Base-by-base conservation (phyloP, 2,888 invertebrate genomes). In the Oscheius sp. region DNA sequence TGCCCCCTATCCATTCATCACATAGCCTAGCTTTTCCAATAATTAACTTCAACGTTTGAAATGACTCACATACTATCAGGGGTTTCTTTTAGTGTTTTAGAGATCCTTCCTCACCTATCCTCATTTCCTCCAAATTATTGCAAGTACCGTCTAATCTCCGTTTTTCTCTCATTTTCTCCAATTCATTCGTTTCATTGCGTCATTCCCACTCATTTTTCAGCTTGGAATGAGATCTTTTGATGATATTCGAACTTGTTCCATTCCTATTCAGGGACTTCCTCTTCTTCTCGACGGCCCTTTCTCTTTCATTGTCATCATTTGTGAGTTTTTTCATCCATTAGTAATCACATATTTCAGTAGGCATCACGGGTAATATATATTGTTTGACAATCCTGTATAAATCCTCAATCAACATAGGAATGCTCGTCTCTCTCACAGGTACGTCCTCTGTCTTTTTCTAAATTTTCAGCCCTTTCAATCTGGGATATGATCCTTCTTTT, bases 371-470 rank as follows among this genome's bases (percentile, higher is more conserved):
- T 30, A 78, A 75, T 61, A 28, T 75, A 0, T 81, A 80, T 59
- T 80, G 77, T 24, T 22, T 81, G 38, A 73, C 73, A 30, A 68
- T 78, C 24, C 72, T 81, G 5, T 75, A 74, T 49, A 65, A 71
- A 20, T 71, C 74, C 1, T 75, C 77, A 2, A 81, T 81, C 67
- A 81, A 80, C 68, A 77, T 78, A 3, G 68, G 75, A 5, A 81
- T 80, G 80, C 70, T 80, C 9, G 80, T 81, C 2, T 77, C 77
- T 0, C 63, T 81, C 5, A 78, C 80, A 54, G 80, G 75, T 67
- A 30, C 67, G 26, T 41, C n/a, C n/a, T n/a, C n/a, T n/a, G n/a
- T 28, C n/a, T 14, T 5, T n/a, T n/a, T n/a, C n/a, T n/a, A n/a
- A n/a, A n/a, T n/a, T 22, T 59, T 38, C 57, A 73, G 75, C 69